Evolutionary conservation across 2,797 vertebrate species (phyloP).

Genomic region (Artibeus lituratus): DNA sequence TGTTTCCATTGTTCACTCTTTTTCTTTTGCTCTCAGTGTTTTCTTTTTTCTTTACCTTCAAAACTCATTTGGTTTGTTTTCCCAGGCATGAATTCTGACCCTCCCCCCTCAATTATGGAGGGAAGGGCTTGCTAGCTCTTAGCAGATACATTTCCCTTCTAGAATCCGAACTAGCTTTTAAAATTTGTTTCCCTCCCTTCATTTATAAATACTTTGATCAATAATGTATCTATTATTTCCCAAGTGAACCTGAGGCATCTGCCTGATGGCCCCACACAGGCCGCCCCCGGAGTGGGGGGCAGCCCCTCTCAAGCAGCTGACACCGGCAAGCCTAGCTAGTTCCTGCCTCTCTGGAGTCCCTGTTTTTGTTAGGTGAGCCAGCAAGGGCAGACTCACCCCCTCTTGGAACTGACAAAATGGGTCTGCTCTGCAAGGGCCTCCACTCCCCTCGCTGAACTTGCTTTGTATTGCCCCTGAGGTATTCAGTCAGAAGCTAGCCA

Average conservation of each 20-base stretch:
- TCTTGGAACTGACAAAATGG: slow-evolving; percentile 29
- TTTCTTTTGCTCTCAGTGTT: neutral
- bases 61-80: slow-evolving; percentile 53
- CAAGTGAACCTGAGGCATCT: slow-evolving; percentile 70
- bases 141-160: slow-evolving; percentile 71
- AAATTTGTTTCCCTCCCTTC: slow-evolving; percentile 77
- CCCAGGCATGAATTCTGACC: slow-evolving; percentile 12
- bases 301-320: slow-evolving; percentile 67
- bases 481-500: slow-evolving; percentile 14
- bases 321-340: slow-evolving; percentile 55
- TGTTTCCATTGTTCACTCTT: neutral
- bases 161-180: slow-evolving; percentile 72
- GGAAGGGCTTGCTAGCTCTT: slow-evolving; percentile 65
- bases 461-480: slow-evolving; percentile 47
- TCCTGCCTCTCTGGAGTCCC: slow-evolving; percentile 62
- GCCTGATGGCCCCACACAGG: slow-evolving; percentile 72
- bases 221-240: slow-evolving; percentile 80
- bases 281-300: slow-evolving; percentile 54
- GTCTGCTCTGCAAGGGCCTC: neutral
- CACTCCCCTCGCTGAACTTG: slow-evolving; percentile 55
- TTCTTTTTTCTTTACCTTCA: slow-evolving; percentile 26
- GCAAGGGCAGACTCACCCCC: neutral
- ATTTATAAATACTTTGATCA: slow-evolving; percentile 80
- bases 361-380: slow-evolving; percentile 9
- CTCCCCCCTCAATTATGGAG: slow-evolving; percentile 29